These are phyloP conservation scores for Tipula unca DNA, from an alignment of 2,888 invertebrate species.

Conservation along the genomic window DNA sequence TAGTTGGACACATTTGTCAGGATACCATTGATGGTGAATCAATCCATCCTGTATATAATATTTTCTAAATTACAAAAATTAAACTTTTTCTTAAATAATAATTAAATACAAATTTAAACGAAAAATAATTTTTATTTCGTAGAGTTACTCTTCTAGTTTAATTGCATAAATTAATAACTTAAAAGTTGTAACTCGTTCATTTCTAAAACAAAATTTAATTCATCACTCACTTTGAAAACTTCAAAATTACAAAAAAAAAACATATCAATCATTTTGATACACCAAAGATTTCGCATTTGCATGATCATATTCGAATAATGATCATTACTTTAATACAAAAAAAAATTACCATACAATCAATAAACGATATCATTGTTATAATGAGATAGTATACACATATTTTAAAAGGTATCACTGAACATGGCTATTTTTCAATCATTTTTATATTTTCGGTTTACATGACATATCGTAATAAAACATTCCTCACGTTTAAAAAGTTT, in stretches of 20 bases:
- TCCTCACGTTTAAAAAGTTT: neutral
- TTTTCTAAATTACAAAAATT: neutral
- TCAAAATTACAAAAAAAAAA: neutral
- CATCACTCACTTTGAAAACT: neutral
- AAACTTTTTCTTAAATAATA: neutral
- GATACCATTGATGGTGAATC: neutral
- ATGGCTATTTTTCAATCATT: neutral
- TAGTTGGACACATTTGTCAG: neutral
- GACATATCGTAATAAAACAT: neutral
- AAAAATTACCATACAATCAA: neutral
- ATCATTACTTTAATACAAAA: neutral
- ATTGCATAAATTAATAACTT: neutral
- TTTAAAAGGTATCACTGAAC: neutral
- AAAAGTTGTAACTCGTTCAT: neutral
- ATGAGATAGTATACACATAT: neutral
- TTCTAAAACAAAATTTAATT: neutral
- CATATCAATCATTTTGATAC: neutral
- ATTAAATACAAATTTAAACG: neutral
- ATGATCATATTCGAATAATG: neutral
- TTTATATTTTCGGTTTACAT: neutral
- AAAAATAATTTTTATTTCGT: neutral
- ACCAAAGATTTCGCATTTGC: neutral
- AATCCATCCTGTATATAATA: neutral
- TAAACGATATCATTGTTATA: neutral
- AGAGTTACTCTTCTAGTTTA: neutral